Evolutionary conservation across 2,888 invertebrate genomes (phyloP).

Genomic region (Drosophila borborema): DNA sequence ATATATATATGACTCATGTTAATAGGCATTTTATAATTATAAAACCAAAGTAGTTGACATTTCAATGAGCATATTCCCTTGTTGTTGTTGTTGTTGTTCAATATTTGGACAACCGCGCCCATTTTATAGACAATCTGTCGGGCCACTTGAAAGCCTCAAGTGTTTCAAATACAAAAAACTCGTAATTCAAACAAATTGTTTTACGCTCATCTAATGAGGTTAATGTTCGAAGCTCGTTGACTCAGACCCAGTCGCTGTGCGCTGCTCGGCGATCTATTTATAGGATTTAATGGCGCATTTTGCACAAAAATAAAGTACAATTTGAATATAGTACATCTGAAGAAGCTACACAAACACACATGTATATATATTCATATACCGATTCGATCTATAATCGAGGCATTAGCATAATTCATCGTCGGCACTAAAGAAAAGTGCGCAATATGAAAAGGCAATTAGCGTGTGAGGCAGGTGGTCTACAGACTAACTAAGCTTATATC

Average conservation of each 20-base stretch:
- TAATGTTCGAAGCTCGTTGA: slow-evolving; percentile 77
- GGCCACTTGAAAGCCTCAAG: slow-evolving; percentile 34
- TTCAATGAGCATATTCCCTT: not conserved
- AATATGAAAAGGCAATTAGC: slow-evolving; percentile 41
- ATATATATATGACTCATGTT: not conserved
- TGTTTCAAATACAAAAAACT: slow-evolving; percentile 29
- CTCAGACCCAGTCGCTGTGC: slow-evolving; percentile 60
- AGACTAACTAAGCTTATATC: not conserved
- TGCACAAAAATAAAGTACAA: slow-evolving; percentile 79
- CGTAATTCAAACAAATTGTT: slow-evolving; percentile 38
- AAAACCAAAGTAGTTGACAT: slow-evolving; percentile 1
- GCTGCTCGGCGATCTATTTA: slow-evolving; percentile 71
- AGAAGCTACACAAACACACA: not conserved
- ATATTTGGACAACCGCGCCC: slow-evolving; percentile 30
- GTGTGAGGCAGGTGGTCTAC: slow-evolving; percentile 47
- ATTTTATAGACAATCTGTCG: slow-evolving; percentile 40
- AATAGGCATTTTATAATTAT: slow-evolving; percentile 4
- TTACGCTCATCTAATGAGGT: slow-evolving; percentile 71
- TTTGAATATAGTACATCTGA: slow-evolving; percentile 31
- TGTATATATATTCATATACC: not conserved
- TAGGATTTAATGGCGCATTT: slow-evolving; percentile 79
- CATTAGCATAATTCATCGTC: slow-evolving; percentile 45
- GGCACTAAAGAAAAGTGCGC: slow-evolving; percentile 18
- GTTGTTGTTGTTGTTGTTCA: not conserved
- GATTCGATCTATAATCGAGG: slow-evolving; percentile 24